Percentiles rank a stretch among this genome's conserved stretches.
Evolutionary conservation across 2,113 vertebrate genomes (phyloP).

Genomic region (Varanus salvator): DNA sequence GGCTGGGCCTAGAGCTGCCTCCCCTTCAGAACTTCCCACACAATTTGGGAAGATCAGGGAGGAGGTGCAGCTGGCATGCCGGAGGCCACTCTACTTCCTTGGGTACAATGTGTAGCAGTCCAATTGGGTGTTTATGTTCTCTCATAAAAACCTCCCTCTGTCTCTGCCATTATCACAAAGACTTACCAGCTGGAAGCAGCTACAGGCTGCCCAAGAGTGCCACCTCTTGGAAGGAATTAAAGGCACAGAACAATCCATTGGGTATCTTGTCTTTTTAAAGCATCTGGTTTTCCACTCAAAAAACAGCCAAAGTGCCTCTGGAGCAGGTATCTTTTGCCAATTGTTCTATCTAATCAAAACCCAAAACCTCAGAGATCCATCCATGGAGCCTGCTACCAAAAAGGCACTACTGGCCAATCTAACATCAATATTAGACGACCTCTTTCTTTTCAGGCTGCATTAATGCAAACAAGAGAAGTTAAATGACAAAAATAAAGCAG

Average conservation of each 20-base stretch:
- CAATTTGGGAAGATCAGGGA: not conserved
- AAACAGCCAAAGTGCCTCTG: not conserved
- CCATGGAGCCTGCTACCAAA: not conserved
- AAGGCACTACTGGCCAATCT: not conserved
- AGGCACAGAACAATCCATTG: not conserved
- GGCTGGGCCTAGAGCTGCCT: too few relatives aligned
- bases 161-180: not conserved
- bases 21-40: not conserved
- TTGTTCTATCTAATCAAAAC: not conserved
- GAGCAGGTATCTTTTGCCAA: not conserved
- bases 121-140: not conserved
- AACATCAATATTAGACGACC: not conserved
- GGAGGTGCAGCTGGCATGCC: not conserved
- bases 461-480: not conserved
- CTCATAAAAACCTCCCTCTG: not conserved
- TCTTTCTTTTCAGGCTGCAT: constrained; percentile 30
- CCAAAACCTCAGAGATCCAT: not conserved
- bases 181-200: not conserved
- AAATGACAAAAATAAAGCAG: not conserved
- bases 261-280: constrained; percentile 3
- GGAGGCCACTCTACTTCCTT: not conserved
- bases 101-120: not conserved
- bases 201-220: constrained; percentile 32
- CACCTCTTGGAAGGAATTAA: constrained; percentile 48
- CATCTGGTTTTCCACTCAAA: not conserved